phyloP scores from a whole-genome alignment of 1,140 invertebrate genomes.

The Brachionus asplanchnoidis region DNA sequence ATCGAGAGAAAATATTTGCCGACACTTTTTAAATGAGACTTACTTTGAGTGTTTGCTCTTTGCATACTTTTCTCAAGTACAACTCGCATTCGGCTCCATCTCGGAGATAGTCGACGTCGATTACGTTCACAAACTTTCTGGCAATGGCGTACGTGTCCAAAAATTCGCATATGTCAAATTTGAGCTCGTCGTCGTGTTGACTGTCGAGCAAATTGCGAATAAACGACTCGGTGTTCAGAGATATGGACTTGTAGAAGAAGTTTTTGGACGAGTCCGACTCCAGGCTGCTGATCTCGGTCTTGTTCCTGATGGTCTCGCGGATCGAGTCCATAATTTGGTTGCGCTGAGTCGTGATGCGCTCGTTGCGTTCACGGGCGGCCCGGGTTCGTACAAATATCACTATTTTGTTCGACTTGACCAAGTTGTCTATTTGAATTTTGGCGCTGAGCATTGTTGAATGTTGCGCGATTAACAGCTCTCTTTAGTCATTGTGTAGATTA shows the following conservation, averaged over 20 bases:
- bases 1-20: no score
- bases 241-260: neutral
- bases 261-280: neutral
- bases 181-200: neutral
- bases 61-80: neutral
- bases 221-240: slow-evolving; percentile 5
- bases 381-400: neutral
- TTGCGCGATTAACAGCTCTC: neutral
- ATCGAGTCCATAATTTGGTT: neutral
- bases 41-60: slow-evolving; percentile 1
- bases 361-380: neutral
- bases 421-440: slow-evolving; percentile 13
- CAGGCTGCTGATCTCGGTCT: neutral
- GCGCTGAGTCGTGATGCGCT: neutral
- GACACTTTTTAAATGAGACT: neutral
- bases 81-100: neutral
- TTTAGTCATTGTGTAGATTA: neutral
- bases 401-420: slow-evolving; percentile 22
- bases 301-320: neutral
- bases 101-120: neutral
- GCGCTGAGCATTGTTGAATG: neutral
- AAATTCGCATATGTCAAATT: slow-evolving; percentile 5
- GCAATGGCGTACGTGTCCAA: neutral
- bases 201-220: neutral
- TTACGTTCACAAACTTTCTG: neutral